Conservation (phyloP, 2,888 invertebrate species). For the Lepidocyrtoides sp. region DNA sequence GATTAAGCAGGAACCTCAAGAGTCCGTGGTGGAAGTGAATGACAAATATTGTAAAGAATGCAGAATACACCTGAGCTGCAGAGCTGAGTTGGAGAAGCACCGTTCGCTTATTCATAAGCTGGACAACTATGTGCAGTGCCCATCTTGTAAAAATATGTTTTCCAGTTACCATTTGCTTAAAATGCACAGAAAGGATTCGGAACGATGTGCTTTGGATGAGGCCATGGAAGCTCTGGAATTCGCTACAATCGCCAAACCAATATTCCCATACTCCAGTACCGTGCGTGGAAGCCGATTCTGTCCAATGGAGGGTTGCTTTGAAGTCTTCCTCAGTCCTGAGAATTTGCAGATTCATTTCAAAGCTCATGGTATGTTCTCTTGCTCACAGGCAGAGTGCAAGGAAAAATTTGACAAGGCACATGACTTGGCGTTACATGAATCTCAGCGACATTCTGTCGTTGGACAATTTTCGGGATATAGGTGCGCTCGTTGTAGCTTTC, state of each 20-base stretch:
- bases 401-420: conserved; percentile 56
- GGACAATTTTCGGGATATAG: conserved; percentile 31
- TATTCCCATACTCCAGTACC: conserved; percentile 50
- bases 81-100: conserved; percentile 66
- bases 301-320: conserved; percentile 70
- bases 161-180: conserved; percentile 22
- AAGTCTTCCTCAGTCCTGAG: conserved; percentile 39
- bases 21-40: conserved; percentile 19
- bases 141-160: conserved; percentile 55
- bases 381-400: background rate
- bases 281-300: conserved; percentile 59
- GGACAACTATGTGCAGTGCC: conserved; percentile 28
- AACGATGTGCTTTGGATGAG: conserved; percentile 23
- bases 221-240: conserved; percentile 32
- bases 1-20: conserved; percentile 30
- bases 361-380: conserved; percentile 49
- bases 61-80: conserved; percentile 35
- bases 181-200: background rate
- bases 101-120: conserved; percentile 39
- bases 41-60: conserved; percentile 51
- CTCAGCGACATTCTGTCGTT: conserved; percentile 10
- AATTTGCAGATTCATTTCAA: conserved; percentile 46
- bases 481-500: conserved; percentile 49
- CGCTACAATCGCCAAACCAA: conserved; percentile 37
- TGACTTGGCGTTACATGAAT: conserved; percentile 56